Percentiles rank a stretch among this genome's conserved stretches.
Evolutionary conservation across 2,797 vertebrate species (phyloP).

Genomic region (Todus mexicanus): DNA sequence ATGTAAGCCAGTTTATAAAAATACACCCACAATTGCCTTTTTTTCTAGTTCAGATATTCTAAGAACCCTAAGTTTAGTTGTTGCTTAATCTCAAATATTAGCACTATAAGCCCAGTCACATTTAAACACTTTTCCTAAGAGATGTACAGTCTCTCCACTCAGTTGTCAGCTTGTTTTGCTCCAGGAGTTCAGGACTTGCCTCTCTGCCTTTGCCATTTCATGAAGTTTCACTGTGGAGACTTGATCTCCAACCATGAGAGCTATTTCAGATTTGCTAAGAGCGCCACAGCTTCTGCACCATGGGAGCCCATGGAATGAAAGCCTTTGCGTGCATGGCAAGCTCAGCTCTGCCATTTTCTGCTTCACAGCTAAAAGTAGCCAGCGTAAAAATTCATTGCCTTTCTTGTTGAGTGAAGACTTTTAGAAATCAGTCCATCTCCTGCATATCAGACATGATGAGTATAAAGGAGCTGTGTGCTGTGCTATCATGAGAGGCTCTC

Average conservation of each 20-base stretch:
- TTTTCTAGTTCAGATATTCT: neutral
- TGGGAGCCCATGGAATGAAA: neutral
- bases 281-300: neutral
- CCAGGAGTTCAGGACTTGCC: neutral
- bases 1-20: neutral
- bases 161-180: neutral
- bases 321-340: neutral
- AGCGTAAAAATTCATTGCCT: neutral
- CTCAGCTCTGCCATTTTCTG: neutral
- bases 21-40: neutral
- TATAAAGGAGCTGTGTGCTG: neutral
- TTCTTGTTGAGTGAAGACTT: neutral
- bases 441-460: neutral
- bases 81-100: neutral
- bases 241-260: conserved; percentile 22
- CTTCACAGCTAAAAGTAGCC: neutral
- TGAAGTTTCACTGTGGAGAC: neutral
- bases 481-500: neutral
- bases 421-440: neutral
- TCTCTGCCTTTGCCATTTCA: neutral
- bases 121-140: neutral
- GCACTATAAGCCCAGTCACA: neutral
- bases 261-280: conserved; percentile 25
- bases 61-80: neutral
- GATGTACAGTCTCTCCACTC: neutral